Base-by-base conservation (phyloP, 2,888 invertebrate species). In the Drosophila rubida region DNA sequence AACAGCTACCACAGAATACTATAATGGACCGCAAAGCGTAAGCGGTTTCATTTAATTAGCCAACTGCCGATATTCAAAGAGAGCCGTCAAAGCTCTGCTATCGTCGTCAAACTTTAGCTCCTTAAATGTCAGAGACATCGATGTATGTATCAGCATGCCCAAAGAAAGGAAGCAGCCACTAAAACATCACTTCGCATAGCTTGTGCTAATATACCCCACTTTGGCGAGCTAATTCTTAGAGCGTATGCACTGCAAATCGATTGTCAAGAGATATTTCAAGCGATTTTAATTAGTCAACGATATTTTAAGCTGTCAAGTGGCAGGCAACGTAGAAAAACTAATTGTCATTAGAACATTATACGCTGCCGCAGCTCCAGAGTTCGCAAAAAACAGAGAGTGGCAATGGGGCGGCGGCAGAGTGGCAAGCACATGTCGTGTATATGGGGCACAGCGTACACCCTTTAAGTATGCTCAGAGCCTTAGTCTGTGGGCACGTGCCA, bases 401-500 rank as follows among this genome's bases (percentile, higher is more conserved):
- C 9, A 41, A 25, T 2, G 14, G 27, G 6, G 16, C 25, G n/a
- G n/a, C n/a, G 11, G 13, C 30, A 25, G 19, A 35, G 30, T 32
- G 35, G 35, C 11, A 30, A 53, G 30, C 35, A 48, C 46, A 32
- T 42, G 41, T 46, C 37, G 59, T 22, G 59, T 22, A 27, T 60
- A 27, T 60, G 37, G 59, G 16, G 50, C 46, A 46, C 48, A 46
- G 27, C 19, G 39, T 45, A 39, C 41, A 69, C 45, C 55, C 59
- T 46, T 57, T 48, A 48, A 53, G 42, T 22, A 59, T 30, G 25
- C 53, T 25, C 14, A 3, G 35, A 50, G 44, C 48, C 27, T 11
- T 22, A 37, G 51, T 55, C 46, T 23, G 39, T 32, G 48, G 64
- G 73, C 73, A 80, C 80, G 80, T 80, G 80, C 80, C 69, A 54